A percentile compares a stretch with the other conserved stretches of the same genome.
These are phyloP conservation scores for Cheilosia soror DNA, from an alignment of 2,888 invertebrate species.

Conservation along the genomic window DNA sequence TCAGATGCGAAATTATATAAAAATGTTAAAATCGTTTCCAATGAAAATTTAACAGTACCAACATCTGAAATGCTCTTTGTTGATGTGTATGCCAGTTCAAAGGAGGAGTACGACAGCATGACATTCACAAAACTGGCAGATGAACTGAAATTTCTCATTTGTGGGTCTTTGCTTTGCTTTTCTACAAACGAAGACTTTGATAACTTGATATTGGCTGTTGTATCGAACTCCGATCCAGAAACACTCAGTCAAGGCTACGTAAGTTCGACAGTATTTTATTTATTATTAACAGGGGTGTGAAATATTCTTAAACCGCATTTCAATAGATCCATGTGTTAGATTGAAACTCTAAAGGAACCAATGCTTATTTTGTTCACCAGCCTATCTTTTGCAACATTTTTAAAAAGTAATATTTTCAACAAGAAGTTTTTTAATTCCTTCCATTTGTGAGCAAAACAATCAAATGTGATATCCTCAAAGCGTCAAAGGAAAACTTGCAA, in stretches of 20 bases:
- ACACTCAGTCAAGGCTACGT: slow-evolving; percentile 86
- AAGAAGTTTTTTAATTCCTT: too few species aligned
- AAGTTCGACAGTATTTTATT: slow-evolving; percentile 78
- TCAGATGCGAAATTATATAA: slow-evolving; percentile 75
- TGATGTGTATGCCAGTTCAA: slow-evolving; percentile 76
- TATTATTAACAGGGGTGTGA: background rate
- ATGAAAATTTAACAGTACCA: slow-evolving; percentile 77
- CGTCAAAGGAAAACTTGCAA: too few species aligned
- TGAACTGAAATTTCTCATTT: slow-evolving; percentile 77
- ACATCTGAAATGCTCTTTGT: slow-evolving; percentile 79
- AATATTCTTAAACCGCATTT: too few species aligned
- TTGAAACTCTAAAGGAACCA: too few species aligned
- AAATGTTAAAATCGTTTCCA: slow-evolving; percentile 79
- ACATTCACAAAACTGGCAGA: slow-evolving; percentile 47
- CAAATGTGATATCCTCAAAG: too few species aligned
- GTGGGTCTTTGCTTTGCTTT: slow-evolving; percentile 89
- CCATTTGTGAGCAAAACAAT: too few species aligned
- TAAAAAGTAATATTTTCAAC: too few species aligned
- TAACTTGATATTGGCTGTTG: slow-evolving; percentile 88
- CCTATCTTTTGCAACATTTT: too few species aligned
- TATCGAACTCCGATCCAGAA: slow-evolving; percentile 86
- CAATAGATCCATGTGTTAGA: too few species aligned
- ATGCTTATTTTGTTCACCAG: too few species aligned
- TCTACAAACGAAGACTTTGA: slow-evolving; percentile 87
- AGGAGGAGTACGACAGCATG: slow-evolving; percentile 29